A percentile compares a stretch with the other conserved stretches of the same genome.
phyloP scores from a whole-genome alignment of 1,140 invertebrate species.

The Parapsyche elsis region DNA sequence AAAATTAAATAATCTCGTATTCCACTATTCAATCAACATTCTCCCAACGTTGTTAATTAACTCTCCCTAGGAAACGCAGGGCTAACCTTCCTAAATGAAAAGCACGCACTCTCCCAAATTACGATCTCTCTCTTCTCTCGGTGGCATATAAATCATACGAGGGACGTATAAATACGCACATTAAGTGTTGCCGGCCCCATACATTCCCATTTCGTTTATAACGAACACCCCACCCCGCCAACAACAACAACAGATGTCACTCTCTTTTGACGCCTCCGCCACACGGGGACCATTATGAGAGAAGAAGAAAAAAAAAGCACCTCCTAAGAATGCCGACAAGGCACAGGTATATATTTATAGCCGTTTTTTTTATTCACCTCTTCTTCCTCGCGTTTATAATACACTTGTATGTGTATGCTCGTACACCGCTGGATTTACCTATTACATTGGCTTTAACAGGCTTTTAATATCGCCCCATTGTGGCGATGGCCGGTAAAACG shows the following conservation, averaged over 20 bases:
- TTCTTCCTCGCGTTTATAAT: neutral
- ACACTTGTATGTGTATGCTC: neutral
- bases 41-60: neutral
- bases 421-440: slow-evolving; percentile 9
- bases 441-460: slow-evolving; percentile 38
- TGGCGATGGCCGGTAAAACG: slow-evolving; percentile 18
- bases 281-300: slow-evolving; percentile 49
- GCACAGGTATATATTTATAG: slow-evolving; percentile 56
- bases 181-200: slow-evolving; percentile 48
- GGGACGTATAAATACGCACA: slow-evolving; percentile 55
- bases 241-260: slow-evolving; percentile 56
- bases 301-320: slow-evolving; percentile 50
- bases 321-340: slow-evolving; percentile 51
- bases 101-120: slow-evolving; percentile 47
- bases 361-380: slow-evolving; percentile 49
- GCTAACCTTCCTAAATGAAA: neutral
- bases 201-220: slow-evolving; percentile 52
- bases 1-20: too few relatives aligned
- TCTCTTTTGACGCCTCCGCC: slow-evolving; percentile 56
- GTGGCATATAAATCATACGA: slow-evolving; percentile 52
- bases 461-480: slow-evolving; percentile 38
- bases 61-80: neutral
- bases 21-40: too few relatives aligned
- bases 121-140: slow-evolving; percentile 24
- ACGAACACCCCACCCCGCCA: slow-evolving; percentile 43